Evolutionary conservation across 1,140 invertebrate species (phyloP).

Genomic region (Caerostris darwini): DNA sequence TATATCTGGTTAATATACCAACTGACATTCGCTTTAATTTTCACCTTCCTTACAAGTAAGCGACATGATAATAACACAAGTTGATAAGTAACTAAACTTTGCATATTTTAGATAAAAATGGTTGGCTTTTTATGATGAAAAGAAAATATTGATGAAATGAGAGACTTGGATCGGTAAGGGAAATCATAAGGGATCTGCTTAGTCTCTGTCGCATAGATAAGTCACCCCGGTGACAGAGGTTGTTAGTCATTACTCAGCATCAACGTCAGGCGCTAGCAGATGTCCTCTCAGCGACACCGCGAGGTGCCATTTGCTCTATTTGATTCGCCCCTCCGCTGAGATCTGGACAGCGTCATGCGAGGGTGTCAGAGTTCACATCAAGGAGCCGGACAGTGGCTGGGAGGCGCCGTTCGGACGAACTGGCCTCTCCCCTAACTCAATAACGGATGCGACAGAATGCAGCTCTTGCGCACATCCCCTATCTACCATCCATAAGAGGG

Average conservation of each 20-base stretch:
- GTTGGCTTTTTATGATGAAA: too few species aligned
- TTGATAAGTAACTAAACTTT: too few species aligned
- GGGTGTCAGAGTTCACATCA: constrained; percentile 71
- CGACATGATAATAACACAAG: too few species aligned
- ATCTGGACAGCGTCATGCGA: constrained; percentile 61
- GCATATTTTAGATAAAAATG: too few species aligned
- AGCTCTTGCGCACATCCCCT: constrained; percentile 40
- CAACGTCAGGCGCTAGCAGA: constrained; percentile 64
- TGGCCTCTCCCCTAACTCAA: constrained; percentile 62
- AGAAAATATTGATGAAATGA: background rate
- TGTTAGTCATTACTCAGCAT: constrained; percentile 70
- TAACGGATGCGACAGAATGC: constrained; percentile 50
- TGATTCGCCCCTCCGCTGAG: constrained; percentile 52
- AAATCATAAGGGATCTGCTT: constrained; percentile 9
- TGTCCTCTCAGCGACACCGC: constrained; percentile 62
- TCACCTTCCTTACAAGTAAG: too few species aligned
- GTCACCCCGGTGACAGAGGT: constrained; percentile 56
- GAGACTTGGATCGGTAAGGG: background rate
- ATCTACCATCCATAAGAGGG: background rate
- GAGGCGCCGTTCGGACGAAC: constrained; percentile 58
- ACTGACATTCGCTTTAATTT: too few species aligned
- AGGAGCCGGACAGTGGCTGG: constrained; percentile 66
- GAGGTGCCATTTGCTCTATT: constrained; percentile 65
- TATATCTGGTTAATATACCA: too few species aligned
- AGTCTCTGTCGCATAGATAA: constrained; percentile 40